Base-by-base conservation (phyloP, 2,797 vertebrate genomes). In the Sternarchorhynchus goeldii region DNA sequence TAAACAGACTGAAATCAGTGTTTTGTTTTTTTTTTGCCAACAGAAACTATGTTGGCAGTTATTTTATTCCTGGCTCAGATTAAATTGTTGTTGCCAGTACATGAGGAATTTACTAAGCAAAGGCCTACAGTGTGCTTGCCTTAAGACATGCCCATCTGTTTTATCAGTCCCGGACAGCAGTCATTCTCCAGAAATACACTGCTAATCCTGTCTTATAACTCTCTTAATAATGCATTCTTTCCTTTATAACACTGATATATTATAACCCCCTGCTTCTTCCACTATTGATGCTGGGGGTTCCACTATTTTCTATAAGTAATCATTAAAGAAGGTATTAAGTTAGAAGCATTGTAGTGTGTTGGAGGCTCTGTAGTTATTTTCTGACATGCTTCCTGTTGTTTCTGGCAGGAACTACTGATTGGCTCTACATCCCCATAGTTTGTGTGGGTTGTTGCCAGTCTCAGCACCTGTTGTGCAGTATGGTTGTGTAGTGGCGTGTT, bases 191-290 rank as follows among this genome's bases (percentile, higher is more conserved):
- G 36, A 75, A 79, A 77, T 74, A 66, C 73, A 55, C 64, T 66
- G 59, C 73, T 66, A 65, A 59, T 59, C 70, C 57, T 62, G 53
- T 68, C 39, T 79, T 81, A 81, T 79, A 74, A 57, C 59, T 53
- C 62, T 60, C 64, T 93, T 83, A 91, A 91, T 93, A 91, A 92
- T 92, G 89, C 89, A 92, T 88, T 86, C 81, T 87, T 87, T 87
- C 89, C 88, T 88, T 90, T 89, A 88, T 88, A 86, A 84, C 86
- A 89, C 88, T 89, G 90, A 92, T 89, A 91, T 86, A 86, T 90
- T 90, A 91, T 87, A 90, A 88, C 87, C 87, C 80, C 85, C 78
- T 82, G 84, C 75, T 34, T 57, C 69, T 86, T 80, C 88, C 86
- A 86, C 86, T 86, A 88, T 88, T 87, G 88, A 87, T 87, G 14